Base-by-base conservation (phyloP, 2,797 vertebrate genomes). In the Acomys russatus region DNA sequence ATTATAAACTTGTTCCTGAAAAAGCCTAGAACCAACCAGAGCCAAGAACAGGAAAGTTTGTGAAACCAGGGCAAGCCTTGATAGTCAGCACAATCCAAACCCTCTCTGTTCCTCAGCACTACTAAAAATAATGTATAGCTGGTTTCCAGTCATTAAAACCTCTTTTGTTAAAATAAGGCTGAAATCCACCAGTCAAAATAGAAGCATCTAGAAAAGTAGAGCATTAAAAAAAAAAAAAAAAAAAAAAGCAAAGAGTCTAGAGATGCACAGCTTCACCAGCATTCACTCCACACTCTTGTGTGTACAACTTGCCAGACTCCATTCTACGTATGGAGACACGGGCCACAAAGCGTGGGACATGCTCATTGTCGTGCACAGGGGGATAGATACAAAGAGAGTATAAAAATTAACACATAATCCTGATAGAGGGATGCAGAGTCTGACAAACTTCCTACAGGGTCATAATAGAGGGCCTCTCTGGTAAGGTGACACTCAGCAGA, bases 1-100 rank as follows among this genome's bases (percentile, higher is more conserved):
- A 64, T 35, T 63, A 63, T 59, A 87, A 91, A 77, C 33, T n/a
- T 93, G 87, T 30, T 85, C 88, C 88, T 93, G 56, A 73, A 84
- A 87, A 83, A 89, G 70, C 10, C 44, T 68, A 64, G 59, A 71
- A 94, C 70, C 25, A 71, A 94, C 70, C 25, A 15, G 90, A 79
- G 85, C 83, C 18, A 30, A 91, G 44, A 80, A 95, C 33, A 76
- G 86, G 88, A 93, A 93, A 86, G 38, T 4, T 28, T 15, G 22
- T 88, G 38, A 92, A 96, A 68, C 17, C 63, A 91, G 7, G 9
- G 4, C 22, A 80, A 61, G n/a, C 12, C 83, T 91, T 33, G 59
- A 25, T 49, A 63, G 51, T 64, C 33, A 51, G 30, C 12, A 20
- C 61, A 83, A 6, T 64, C 64, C 61, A 68, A 59, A 63, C 83